phyloP scores from a whole-genome alignment of 92 coral and sea anemone species.

The Pocillopora meandrina region DNA sequence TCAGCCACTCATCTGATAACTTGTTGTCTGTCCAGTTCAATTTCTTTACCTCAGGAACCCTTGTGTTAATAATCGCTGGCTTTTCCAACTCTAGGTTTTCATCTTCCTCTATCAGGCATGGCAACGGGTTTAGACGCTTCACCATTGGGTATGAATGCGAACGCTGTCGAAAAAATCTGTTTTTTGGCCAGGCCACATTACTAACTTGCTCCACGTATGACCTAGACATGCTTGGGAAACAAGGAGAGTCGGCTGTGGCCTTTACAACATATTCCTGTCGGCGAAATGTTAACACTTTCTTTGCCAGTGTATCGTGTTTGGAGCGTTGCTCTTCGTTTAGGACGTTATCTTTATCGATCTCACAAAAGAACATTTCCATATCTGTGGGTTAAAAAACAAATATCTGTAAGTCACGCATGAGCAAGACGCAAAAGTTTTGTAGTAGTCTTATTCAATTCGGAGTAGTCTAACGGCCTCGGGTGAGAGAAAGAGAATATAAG shows the following conservation, averaged over 20 bases:
- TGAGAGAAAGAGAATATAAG: too few relatives aligned
- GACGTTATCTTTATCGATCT: not conserved
- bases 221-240: constrained; percentile 14
- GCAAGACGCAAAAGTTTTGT: not conserved
- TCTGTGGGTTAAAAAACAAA: constrained; percentile 9
- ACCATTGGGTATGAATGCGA: constrained; percentile 35
- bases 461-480: too few relatives aligned
- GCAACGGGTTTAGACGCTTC: constrained; percentile 25
- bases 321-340: constrained; percentile 11
- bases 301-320: not conserved
- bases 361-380: constrained; percentile 23
- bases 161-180: constrained; percentile 28
- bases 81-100: constrained; percentile 11
- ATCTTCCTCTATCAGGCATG: constrained; percentile 27
- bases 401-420: not conserved
- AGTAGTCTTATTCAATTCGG: too few relatives aligned
- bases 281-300: not conserved
- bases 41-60: not conserved
- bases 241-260: not conserved
- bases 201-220: constrained; percentile 24
- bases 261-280: not conserved
- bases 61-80: not conserved
- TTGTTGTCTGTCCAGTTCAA: constrained; percentile 23
- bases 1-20: constrained; percentile 12
- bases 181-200: constrained; percentile 12